Conservation (phyloP, 2,888 invertebrate genomes). For the Arge pagana region DNA sequence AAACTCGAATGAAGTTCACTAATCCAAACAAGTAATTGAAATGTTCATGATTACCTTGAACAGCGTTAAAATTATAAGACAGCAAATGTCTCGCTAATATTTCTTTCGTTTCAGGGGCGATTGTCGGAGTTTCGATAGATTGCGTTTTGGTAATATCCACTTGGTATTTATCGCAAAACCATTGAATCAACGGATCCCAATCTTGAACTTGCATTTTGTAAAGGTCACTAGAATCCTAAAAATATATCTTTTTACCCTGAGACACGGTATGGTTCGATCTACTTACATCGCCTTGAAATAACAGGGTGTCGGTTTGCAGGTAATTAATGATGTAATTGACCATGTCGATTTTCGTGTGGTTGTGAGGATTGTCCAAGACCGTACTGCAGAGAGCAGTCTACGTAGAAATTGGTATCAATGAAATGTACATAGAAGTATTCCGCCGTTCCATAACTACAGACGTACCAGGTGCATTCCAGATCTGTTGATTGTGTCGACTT, state of each 20-base stretch:
- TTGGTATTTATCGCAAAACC: slow-evolving; percentile 84
- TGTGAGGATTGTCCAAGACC: slow-evolving; percentile 89
- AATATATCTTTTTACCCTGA: background rate
- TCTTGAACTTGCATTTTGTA: slow-evolving; percentile 74
- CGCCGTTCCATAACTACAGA: slow-evolving; percentile 13
- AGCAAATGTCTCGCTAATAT: slow-evolving; percentile 75
- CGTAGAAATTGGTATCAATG: slow-evolving; percentile 38
- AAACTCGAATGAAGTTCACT: background rate
- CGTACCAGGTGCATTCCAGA: slow-evolving; percentile 88
- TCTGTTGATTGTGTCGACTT: slow-evolving; percentile 75
- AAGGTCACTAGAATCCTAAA: slow-evolving; percentile 77
- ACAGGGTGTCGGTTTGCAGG: slow-evolving; percentile 79
- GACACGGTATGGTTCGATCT: slow-evolving; percentile 6
- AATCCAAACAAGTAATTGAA: no score
- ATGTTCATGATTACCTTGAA: slow-evolving; percentile 88
- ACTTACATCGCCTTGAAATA: slow-evolving; percentile 76
- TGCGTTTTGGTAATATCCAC: slow-evolving; percentile 74
- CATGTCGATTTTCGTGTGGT: slow-evolving; percentile 75
- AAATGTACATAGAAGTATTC: slow-evolving; percentile 7
- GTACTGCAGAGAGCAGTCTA: slow-evolving; percentile 90
- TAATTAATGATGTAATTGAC: slow-evolving; percentile 79
- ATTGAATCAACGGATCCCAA: slow-evolving; percentile 89
- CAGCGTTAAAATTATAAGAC: slow-evolving; percentile 79
- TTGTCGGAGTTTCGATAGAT: slow-evolving; percentile 71
- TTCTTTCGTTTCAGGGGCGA: slow-evolving; percentile 70